Evolutionary conservation across 2,113 vertebrate species (phyloP), one percentile per base, ranked within the genome.

Genomic region (Serinus canaria): DNA sequence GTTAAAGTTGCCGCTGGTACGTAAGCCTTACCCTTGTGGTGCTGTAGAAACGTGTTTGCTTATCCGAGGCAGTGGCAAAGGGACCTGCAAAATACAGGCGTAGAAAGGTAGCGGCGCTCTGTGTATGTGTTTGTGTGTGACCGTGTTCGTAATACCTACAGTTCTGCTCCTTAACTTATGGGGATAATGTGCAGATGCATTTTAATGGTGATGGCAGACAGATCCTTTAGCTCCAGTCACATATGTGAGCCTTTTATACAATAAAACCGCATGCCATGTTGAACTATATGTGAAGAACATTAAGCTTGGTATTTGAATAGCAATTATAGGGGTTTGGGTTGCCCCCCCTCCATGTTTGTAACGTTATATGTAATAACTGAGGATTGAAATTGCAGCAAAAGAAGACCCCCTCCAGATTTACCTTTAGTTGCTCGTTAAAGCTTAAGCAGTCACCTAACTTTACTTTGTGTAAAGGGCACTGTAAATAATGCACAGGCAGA

Each of bases 381-480:
- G 78, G 49, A 37, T 24, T 53, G 60, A 87, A 95, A 93, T 58
- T 37, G 60, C 94, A 93, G 81, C 11, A 80, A 24, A 39, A 60
- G 13, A 31, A 47, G 15, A 14, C 37, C 44, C 87, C 13, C 60
- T 74, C 33, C 74, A 75, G 62, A 50, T 95, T 52, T 94, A 60
- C 84, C 50, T 77, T 86, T 72, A 94, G 62, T 80, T 89, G 60
- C 52, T 92, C 83, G 24, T 76, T 80, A 95, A 94, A 77, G 70
- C 90, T 91, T 88, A 89, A 92, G 37, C 92, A 83, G 59, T 59
- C 74, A 80, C 88, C 80, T 90, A 98, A 98, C 97, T 98, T 97
- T 88, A 92, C 87, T 96, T 84, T 73, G 78, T 87, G 76, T 64
- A 91, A 95, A 97, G 78, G 87, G 39, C 64, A 9, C 59, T 92